Base-by-base conservation (phyloP, 2,113 vertebrate species). In the Colaptes auratus region DNA sequence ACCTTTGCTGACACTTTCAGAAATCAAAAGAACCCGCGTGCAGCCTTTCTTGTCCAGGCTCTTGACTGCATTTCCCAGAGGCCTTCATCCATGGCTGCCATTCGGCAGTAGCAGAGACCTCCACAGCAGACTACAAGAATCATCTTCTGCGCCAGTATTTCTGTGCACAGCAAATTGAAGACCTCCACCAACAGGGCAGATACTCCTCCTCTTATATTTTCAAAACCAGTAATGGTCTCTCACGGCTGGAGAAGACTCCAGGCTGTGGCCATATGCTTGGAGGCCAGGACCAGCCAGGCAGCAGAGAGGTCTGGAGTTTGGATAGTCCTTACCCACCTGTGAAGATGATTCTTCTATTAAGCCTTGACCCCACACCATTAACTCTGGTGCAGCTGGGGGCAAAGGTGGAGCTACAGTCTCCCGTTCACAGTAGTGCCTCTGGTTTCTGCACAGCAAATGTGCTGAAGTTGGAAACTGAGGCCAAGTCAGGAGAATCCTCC, bases 401-500 rank as follows among this genome's bases (percentile, higher is more conserved):
- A 75, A 52, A 55, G 92, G 93, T 52, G 50, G 93, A 92, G 86
- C 59, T 53, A 17, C 83, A 39, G 60, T 3, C 12, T 35, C 63
- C 20, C 66, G 82, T 18, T 71, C 31, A 8, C 12, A 36, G 10
- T 0, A 44, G 27, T 42, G 69, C 30, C 35, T 64, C 58, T 70
- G 88, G 52, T 90, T 91, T 60, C 73, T n/a, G 6, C 63, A 69
- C 44, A 35, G 35, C 23, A 60, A 63, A 0, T 0, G 31, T 0
- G 35, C 48, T 55, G 60, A 55, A 2, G 56, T 0, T 50, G 96
- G 96, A 76, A 97, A 96, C 31, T 36, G 86, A 46, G 95, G 94
- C 94, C 95, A 95, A 27, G 67, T 5, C 56, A 95, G 75, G 39
- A 97, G 95, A 86, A 91, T 30, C 82, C 90, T 89, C 88, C 90